Base-by-base conservation (phyloP, 2,888 invertebrate species). In the Heliothis peltigera region DNA sequence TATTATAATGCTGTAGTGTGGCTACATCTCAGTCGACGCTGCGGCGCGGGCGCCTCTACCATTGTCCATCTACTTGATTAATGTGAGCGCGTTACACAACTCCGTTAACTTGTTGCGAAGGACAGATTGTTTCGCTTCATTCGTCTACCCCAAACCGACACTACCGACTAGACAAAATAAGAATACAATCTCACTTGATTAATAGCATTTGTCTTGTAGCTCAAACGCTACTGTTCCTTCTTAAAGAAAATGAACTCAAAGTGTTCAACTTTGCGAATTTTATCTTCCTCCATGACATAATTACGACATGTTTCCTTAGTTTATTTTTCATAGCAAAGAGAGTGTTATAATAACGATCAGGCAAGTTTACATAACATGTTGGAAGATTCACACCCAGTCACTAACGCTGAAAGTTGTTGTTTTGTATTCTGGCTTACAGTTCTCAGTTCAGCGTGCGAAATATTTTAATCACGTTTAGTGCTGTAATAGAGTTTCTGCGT, bases 91-190 rank as follows among this genome's bases (percentile, higher is more conserved):
- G 82, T 82, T 84, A 80, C 79, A 81, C 74, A 69, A 85, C 83
- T 81, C 79, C 77, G 83, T 82, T 89, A 88, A 90, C 89, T 91
- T 90, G 89, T 91, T 91, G 90, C 88, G 84, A 89, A 85, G 84
- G 84, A 85, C 81, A 81, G 77, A 82, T 83, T 84, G 85, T 88
- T 83, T 81, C 70, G 67, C 77, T 82, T 70, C 82, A 81, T 80
- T 81, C 83, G 83, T 83, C 84, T 84, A 81, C 79, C 78, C 80
- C 75, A 67, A 79, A 73, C 82, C 77, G 81, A 82, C 82, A 83
- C 72, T 74, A 73, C 65, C 60, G 68, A 79, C 79, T 81, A 78
- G 80, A 75, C 81, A 74, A 77, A 81, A 84, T 83, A 85, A 84
- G 79, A 86, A 86, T 84, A 87, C 83, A 85, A 72, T 74, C 63